phyloP scores from a whole-genome alignment of 2,888 invertebrate genomes.

The Tanytarsus gracilentus region DNA sequence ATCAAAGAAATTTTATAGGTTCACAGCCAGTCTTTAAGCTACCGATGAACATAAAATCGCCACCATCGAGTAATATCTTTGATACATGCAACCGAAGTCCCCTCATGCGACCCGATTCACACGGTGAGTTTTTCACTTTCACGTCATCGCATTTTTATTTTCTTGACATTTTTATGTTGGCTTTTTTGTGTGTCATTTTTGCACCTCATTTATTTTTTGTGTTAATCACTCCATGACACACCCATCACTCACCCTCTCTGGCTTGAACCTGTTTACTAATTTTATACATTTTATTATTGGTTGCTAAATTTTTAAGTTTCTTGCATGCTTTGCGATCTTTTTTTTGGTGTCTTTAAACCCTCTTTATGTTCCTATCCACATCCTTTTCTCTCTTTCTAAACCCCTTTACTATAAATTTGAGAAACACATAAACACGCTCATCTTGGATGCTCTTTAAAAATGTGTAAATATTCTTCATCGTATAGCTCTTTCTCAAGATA shows the following conservation, averaged over 20 bases:
- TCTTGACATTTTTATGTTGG: neutral
- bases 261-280: neutral
- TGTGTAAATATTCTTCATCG: too few relatives aligned
- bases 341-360: too few relatives aligned
- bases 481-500: too few relatives aligned
- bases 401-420: too few relatives aligned
- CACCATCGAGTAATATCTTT: neutral
- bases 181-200: conserved; percentile 31
- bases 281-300: too few relatives aligned
- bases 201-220: neutral
- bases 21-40: conserved; percentile 14
- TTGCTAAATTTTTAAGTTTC: too few relatives aligned
- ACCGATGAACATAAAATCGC: conserved; percentile 8
- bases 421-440: too few relatives aligned
- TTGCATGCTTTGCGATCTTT: too few relatives aligned
- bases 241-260: neutral
- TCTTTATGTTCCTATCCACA: too few relatives aligned
- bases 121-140: conserved; percentile 35
- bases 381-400: too few relatives aligned
- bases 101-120: conserved; percentile 37
- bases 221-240: neutral
- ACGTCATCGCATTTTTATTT: neutral
- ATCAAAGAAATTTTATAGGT: neutral
- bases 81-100: neutral
- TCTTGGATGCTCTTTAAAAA: too few relatives aligned